Base-by-base conservation (phyloP, 2,113 vertebrate genomes). In the Scortum barcoo region DNA sequence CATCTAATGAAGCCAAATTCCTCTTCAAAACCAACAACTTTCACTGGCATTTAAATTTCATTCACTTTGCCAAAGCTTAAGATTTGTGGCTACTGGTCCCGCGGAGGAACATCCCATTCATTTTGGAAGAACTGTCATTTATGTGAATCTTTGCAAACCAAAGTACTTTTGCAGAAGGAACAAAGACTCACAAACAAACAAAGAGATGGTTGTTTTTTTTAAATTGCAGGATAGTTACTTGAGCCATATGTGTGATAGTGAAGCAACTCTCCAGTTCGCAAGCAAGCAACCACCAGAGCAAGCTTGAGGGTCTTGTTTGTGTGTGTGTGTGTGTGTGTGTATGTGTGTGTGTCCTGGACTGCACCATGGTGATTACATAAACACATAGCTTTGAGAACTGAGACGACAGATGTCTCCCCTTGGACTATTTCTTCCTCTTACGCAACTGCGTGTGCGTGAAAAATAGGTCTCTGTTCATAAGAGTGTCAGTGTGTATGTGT, bases 311-410 rank as follows among this genome's bases (percentile, higher is more conserved):
- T 38, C 56, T 63, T 3, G 57, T 46, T 36, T 69, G 81, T 56
- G 69, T 67, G 67, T 33, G 54, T 8, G 67, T 36, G 24, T 58
- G 51, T 24, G 60, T 77, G 71, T 28, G 20, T 68, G 46, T 46
- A 26, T 53, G 70, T 63, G 66, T 62, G 67, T 56, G 58, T 51
- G 46, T 77, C 40, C 66, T 69, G 40, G 24, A 44, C 75, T 79
- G 78, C 78, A 84, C 75, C 72, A 79, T 73, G 68, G 88, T 70
- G 89, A 91, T 93, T 93, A 91, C 88, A 91, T 91, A 95, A 94
- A 93, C 87, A 90, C 78, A 90, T 48, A 87, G 83, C 78, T 87
- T 65, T 36, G 67, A 80, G 82, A 67, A 66, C 58, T 67, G 66
- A 86, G 72, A 88, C 44, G 72, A 88, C 92, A 93, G 93, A 90